Conservation (phyloP, 2,113 vertebrate genomes). For the Anthoscopus minutus region DNA sequence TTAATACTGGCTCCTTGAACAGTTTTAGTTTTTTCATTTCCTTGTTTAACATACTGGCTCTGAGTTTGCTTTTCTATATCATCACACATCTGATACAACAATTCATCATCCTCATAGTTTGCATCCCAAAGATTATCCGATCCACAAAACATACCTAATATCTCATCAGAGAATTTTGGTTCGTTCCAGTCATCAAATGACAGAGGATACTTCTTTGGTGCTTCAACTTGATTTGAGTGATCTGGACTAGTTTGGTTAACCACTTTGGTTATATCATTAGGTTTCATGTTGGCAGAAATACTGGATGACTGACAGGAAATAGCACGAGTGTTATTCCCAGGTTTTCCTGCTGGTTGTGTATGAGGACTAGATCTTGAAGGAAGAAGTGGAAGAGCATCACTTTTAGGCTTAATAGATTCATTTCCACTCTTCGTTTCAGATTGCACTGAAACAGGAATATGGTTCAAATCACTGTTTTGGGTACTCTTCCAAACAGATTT, state of each 20-base stretch:
- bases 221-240: slow-evolving; percentile 5
- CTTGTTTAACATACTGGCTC: slow-evolving; percentile 59
- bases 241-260: not conserved
- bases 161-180: slow-evolving; percentile 63
- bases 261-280: not conserved
- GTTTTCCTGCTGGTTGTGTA: not conserved
- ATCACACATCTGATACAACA: slow-evolving; percentile 88
- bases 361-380: slow-evolving; percentile 17
- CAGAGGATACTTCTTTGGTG: slow-evolving; percentile 7
- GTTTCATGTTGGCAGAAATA: not conserved
- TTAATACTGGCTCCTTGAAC: not conserved
- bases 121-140: slow-evolving; percentile 76
- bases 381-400: not conserved
- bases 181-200: slow-evolving; percentile 70
- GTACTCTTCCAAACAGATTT: not conserved
- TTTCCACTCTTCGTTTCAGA: not conserved
- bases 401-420: not conserved
- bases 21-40: slow-evolving; percentile 23
- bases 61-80: slow-evolving; percentile 81
- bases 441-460: not conserved
- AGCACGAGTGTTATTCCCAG: not conserved
- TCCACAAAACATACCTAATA: slow-evolving; percentile 67
- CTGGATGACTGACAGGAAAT: not conserved
- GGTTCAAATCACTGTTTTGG: slow-evolving; percentile 3
- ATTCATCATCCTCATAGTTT: slow-evolving; percentile 77